Conservation (phyloP, 2,113 vertebrate genomes). For the Mesocricetus auratus region DNA sequence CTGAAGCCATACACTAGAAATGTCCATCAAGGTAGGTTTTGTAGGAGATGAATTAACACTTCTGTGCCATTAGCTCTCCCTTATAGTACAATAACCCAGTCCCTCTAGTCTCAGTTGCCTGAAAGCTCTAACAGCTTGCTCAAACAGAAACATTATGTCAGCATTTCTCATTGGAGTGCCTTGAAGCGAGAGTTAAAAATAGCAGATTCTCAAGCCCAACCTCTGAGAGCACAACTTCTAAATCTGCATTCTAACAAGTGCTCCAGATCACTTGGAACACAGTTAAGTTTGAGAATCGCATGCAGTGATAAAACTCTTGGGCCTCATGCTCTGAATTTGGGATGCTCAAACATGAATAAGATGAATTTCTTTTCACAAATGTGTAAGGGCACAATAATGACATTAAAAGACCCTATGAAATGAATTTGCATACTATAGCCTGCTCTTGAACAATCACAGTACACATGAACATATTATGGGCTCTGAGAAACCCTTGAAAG, state of each 20-base stretch:
- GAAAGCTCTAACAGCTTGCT: conserved; percentile 30
- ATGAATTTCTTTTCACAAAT: conserved; percentile 47
- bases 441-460: conserved; percentile 37
- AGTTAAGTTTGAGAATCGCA: conserved; percentile 26
- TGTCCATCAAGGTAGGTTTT: conserved; percentile 11
- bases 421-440: conserved; percentile 7
- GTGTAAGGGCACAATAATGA: neutral
- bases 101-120: neutral
- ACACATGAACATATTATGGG: neutral
- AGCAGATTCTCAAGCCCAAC: conserved; percentile 10
- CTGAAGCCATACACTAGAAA: conserved; percentile 49
- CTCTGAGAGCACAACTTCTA: neutral
- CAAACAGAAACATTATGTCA: conserved; percentile 53
- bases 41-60: conserved; percentile 41
- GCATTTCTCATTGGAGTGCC: conserved; percentile 17
- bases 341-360: conserved; percentile 11
- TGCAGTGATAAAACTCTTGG: neutral
- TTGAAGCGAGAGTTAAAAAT: conserved; percentile 20
- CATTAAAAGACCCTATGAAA: neutral
- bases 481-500: neutral
- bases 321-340: conserved; percentile 29
- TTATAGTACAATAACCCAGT: neutral
- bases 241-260: conserved; percentile 31
- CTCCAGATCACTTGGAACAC: neutral
- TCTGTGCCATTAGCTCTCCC: neutral